These are phyloP conservation scores for Lynx canadensis DNA, from an alignment of 2,113 vertebrate species.

Conservation along the genomic window DNA sequence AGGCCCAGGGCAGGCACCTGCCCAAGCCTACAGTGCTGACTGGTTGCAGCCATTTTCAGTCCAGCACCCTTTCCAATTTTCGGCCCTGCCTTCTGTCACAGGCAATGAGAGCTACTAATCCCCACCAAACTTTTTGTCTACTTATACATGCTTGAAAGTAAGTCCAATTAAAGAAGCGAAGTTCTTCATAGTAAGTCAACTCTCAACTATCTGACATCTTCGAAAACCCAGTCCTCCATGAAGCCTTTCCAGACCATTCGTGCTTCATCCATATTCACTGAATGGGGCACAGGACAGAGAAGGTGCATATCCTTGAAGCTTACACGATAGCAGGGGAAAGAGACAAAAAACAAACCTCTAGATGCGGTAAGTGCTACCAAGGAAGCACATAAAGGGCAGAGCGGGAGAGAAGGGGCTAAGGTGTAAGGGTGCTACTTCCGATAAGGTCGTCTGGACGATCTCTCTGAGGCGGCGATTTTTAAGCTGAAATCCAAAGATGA, in stretches of 20 bases:
- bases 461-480: not conserved
- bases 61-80: not conserved
- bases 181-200: not conserved
- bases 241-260: not conserved
- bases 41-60: not conserved
- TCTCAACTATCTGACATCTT: not conserved
- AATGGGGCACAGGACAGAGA: not conserved
- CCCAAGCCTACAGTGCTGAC: not conserved
- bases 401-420: not conserved
- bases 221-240: not conserved
- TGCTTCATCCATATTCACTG: not conserved
- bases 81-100: not conserved
- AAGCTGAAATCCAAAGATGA: not conserved
- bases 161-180: constrained; percentile 13
- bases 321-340: not conserved
- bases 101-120: not conserved
- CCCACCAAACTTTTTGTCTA: not conserved
- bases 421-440: not conserved
- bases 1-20: not conserved
- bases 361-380: not conserved
- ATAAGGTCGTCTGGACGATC: not conserved
- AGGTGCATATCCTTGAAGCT: not conserved
- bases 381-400: not conserved
- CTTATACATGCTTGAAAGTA: not conserved
- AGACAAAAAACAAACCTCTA: not conserved